These are phyloP conservation scores for Abrostola tripartita DNA, from an alignment of 2,888 invertebrate genomes.

Conservation along the genomic window DNA sequence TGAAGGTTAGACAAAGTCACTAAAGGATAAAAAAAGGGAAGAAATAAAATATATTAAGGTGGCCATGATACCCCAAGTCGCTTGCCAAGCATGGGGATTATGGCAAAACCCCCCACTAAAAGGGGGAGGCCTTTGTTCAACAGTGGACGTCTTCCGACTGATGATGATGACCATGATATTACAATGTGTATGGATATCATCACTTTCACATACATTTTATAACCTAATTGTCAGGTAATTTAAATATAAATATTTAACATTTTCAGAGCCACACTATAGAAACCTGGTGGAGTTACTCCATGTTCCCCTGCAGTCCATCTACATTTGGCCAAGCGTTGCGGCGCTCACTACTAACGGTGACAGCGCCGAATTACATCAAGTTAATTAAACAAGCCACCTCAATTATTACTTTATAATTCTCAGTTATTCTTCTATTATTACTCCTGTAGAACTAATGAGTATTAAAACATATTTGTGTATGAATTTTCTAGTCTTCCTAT, in stretches of 20 bases:
- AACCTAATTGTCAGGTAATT: no score
- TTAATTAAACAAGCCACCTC: slow-evolving; percentile 57
- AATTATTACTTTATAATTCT: slow-evolving; percentile 42
- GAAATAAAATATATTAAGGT: not conserved
- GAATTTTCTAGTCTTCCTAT: slow-evolving; percentile 59
- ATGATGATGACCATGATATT: no score
- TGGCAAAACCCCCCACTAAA: no score
- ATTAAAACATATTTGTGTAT: slow-evolving; percentile 50
- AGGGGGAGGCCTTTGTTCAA: no score
- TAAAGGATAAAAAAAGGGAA: not conserved
- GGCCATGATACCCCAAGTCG: no score
- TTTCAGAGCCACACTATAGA: slow-evolving; percentile 94
- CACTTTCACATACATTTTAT: no score
- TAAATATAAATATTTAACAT: slow-evolving; percentile 28
- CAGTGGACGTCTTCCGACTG: no score
- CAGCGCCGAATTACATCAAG: slow-evolving; percentile 64
- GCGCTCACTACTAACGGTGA: slow-evolving; percentile 75
- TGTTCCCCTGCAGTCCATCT: slow-evolving; percentile 95
- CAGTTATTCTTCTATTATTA: slow-evolving; percentile 49
- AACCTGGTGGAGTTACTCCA: slow-evolving; percentile 95
- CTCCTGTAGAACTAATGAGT: slow-evolving; percentile 48
- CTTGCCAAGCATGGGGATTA: no score
- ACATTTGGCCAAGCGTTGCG: slow-evolving; percentile 87
- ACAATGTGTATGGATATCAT: no score
- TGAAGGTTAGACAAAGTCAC: not conserved